phyloP scores from a whole-genome alignment of 2,113 vertebrate species.

The Callopanchax toddi region DNA sequence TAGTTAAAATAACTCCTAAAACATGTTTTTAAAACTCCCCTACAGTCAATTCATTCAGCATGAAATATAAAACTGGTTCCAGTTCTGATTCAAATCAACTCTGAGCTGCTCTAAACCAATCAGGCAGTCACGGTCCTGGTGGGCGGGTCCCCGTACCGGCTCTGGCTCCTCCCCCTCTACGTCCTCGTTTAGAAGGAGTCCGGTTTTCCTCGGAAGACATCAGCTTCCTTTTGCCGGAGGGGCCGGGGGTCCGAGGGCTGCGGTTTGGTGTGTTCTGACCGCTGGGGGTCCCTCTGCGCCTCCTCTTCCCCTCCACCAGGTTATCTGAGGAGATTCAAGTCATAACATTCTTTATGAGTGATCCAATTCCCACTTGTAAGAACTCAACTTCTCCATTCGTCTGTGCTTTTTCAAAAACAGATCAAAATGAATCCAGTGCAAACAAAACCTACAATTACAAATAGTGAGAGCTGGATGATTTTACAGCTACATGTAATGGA shows the following conservation, averaged over 20 bases:
- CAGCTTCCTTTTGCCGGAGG: conserved; percentile 90
- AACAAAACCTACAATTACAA: too few relatives aligned
- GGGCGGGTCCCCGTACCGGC: conserved; percentile 77
- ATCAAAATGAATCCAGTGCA: too few relatives aligned
- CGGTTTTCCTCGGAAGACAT: conserved; percentile 80
- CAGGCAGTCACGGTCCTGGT: not conserved
- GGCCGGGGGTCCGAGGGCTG: conserved; percentile 71
- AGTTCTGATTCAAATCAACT: not conserved
- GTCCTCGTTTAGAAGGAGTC: conserved; percentile 89
- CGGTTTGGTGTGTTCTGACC: conserved; percentile 75
- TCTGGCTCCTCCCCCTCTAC: conserved; percentile 80
- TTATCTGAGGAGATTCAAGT: conserved; percentile 84
- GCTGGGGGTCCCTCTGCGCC: conserved; percentile 81
- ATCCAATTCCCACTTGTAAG: too few relatives aligned
- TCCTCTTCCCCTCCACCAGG: conserved; percentile 95
- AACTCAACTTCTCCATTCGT: too few relatives aligned
- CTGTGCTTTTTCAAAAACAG: too few relatives aligned
- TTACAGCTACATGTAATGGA: too few relatives aligned
- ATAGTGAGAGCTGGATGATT: too few relatives aligned
- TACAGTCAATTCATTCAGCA: not conserved
- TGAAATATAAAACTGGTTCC: not conserved
- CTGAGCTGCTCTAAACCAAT: not conserved
- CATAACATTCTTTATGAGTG: too few relatives aligned
- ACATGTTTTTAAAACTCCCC: not conserved
- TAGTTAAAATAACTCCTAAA: not conserved